Evolutionary conservation across 2,888 invertebrate species (phyloP), one percentile per base, ranked within the genome.

Genomic region (Pterobdella sp.): DNA sequence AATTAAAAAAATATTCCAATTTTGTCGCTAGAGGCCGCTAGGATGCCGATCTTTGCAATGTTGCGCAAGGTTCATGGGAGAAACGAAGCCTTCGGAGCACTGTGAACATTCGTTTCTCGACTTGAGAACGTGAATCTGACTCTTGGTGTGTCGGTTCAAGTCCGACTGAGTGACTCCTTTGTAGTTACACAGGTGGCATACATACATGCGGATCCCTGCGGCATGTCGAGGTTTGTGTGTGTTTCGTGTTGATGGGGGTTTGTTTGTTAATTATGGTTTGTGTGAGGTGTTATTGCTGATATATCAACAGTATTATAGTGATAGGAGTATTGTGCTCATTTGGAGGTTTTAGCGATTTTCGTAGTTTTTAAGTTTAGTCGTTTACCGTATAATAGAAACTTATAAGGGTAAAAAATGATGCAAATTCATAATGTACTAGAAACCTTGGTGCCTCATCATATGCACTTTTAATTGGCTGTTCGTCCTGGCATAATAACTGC

Each of bases 121-220:
- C 75, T 84, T 81, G 72, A 84, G 78, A 77, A 82, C 79, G 75
- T 85, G 84, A 37, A 84, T 83, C 78, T 84, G 82, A 22, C 84
- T 84, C 77, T 84, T 84, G 77, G 81, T 82, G 79, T 85, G 85
- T n/a, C 85, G 81, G 77, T 85, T 85, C 42, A 85, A 79, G 77
- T 85, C 85, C 1, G 84, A 84, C 78, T 84, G 85, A 0, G 85
- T 85, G 64, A 85, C 85, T 37, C 84, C 84, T 77, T 83, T 83
- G 78, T 84, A 85, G 79, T 84, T 83, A 77, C 85, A 85, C 65
- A 84, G 77, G 71, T 81, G 80, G 76, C 85, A 85, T 76, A 84
- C 82, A 77, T 82, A 84, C 75, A 83, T 83, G 34, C 84, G 82
- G 72, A 84, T 84, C 74, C 84, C 84, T 84, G 78, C 7, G n/a